These are phyloP conservation scores for Athetis lepigone DNA, from an alignment of 2,888 invertebrate genomes.

Conservation along the genomic window DNA sequence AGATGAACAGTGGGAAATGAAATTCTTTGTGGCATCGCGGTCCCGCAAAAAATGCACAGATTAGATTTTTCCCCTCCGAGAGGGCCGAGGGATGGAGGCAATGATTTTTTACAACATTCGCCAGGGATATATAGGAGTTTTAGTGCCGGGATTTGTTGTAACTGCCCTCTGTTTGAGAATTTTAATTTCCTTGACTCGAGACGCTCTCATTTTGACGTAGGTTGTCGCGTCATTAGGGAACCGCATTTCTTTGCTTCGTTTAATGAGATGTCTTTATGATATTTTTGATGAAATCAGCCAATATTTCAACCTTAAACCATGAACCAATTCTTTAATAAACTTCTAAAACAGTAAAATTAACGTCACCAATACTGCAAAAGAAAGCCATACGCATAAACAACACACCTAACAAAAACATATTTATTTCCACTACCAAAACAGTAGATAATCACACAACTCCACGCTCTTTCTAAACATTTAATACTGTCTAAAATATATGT, in stretches of 20 bases:
- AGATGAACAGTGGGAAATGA: conserved; percentile 91
- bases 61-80: conserved; percentile 90
- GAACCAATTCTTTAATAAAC: no score
- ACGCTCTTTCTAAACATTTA: conserved; percentile 52
- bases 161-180: conserved; percentile 88
- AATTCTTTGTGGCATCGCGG: conserved; percentile 91
- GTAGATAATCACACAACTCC: conserved; percentile 18
- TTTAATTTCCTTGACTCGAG: conserved; percentile 89
- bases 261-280: conserved; percentile 29
- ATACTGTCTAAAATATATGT: conserved; percentile 65
- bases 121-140: conserved; percentile 88
- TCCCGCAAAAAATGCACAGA: conserved; percentile 91
- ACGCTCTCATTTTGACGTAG: conserved; percentile 68
- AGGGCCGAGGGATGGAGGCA: conserved; percentile 89
- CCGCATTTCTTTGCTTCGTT: conserved; percentile 9
- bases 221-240: conserved; percentile 42
- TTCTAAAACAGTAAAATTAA: background rate
- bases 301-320: background rate
- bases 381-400: background rate
- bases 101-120: conserved; percentile 90
- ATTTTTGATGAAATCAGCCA: background rate
- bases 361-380: background rate
- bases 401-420: background rate
- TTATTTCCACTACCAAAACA: conserved; percentile 9
- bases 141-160: conserved; percentile 89